These are phyloP conservation scores for Monodelphis domestica DNA, from an alignment of 2,797 vertebrate species.

Conservation along the genomic window DNA sequence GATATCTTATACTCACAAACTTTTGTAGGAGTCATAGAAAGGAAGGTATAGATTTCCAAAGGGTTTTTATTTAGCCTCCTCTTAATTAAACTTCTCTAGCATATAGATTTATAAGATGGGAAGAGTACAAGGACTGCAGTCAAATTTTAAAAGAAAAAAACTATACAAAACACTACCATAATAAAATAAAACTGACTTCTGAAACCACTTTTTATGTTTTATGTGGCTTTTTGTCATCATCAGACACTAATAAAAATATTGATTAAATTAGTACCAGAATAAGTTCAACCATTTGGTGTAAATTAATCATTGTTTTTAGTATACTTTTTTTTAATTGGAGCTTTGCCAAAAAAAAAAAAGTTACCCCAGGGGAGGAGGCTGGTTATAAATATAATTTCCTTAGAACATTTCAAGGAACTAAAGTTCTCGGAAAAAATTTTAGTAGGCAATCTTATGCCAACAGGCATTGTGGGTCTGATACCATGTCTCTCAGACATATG, in stretches of 20 bases:
- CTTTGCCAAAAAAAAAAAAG: constrained; percentile 81
- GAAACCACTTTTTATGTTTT: constrained; percentile 47
- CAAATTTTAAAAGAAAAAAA: background rate
- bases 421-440: constrained; percentile 82
- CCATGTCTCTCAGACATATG: constrained; percentile 39
- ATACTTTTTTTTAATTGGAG: constrained; percentile 78
- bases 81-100: background rate
- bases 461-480: constrained; percentile 58
- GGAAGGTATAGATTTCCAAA: background rate
- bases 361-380: constrained; percentile 78
- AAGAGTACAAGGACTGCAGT: background rate
- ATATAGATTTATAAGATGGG: background rate
- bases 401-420: constrained; percentile 84
- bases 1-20: background rate
- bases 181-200: constrained; percentile 17
- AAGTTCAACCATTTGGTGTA: constrained; percentile 67
- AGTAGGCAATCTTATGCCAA: constrained; percentile 68
- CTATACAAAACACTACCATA: constrained; percentile 32
- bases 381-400: constrained; percentile 83
- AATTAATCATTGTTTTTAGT: constrained; percentile 83
- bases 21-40: background rate
- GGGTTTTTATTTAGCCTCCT: background rate
- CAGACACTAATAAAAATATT: constrained; percentile 66
- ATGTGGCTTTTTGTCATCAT: constrained; percentile 49
- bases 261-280: constrained; percentile 63